These are phyloP conservation scores for Bos indicus DNA, from an alignment of 2,113 vertebrate species.

Conservation along the genomic window DNA sequence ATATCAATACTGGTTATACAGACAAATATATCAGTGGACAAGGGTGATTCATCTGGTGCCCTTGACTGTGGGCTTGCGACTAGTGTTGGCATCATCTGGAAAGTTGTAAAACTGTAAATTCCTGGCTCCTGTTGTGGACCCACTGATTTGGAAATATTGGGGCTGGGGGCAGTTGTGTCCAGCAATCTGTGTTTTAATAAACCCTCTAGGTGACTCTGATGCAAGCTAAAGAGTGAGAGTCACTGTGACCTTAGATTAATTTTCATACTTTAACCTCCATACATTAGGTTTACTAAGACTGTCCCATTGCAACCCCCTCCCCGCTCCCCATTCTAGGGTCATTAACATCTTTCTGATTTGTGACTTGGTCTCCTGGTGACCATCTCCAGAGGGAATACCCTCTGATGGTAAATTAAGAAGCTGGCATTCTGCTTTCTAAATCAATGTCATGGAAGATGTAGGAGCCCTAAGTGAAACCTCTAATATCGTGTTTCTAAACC, in stretches of 20 bases:
- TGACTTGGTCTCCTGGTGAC: conserved; percentile 7
- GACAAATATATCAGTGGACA: not conserved
- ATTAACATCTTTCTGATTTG: conserved; percentile 46
- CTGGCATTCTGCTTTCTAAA: conserved; percentile 33
- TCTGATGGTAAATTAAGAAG: conserved; percentile 41
- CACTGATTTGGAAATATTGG: not conserved
- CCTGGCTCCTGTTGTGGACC: not conserved
- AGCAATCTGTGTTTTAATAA: conserved; percentile 25
- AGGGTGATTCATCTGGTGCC: not conserved
- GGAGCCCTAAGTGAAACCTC: not conserved
- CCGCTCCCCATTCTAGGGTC: not conserved
- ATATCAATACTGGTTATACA: not conserved
- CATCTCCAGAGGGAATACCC: conserved; percentile 19
- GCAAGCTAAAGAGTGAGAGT: not conserved
- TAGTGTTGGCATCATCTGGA: not conserved
- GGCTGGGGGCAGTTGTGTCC: not conserved
- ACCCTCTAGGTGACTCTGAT: not conserved
- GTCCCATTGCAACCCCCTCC: too few relatives aligned
- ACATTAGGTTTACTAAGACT: not conserved
- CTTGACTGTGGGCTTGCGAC: not conserved
- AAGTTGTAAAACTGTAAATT: conserved; percentile 11
- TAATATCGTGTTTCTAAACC: conserved; percentile 36
- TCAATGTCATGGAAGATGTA: conserved; percentile 19
- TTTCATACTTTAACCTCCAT: conserved; percentile 17
- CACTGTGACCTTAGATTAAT: not conserved